These are phyloP conservation scores for Pycnomerus fuliginosus DNA, from an alignment of 2,888 invertebrate genomes.

Conservation along the genomic window DNA sequence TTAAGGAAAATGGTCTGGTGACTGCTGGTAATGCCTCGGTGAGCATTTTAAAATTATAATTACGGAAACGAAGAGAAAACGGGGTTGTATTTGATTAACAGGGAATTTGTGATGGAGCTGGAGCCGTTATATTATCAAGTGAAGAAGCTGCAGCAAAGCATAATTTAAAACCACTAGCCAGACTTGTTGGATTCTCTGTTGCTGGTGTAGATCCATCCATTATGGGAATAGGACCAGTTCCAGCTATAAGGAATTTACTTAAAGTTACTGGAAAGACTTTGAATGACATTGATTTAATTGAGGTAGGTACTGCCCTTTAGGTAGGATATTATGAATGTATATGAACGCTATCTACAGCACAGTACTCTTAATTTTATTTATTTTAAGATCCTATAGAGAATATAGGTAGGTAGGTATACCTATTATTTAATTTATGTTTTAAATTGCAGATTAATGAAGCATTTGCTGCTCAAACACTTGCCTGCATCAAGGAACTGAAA, in stretches of 20 bases:
- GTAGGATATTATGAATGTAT: no score
- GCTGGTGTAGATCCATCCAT: conserved; percentile 96
- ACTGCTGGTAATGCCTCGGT: conserved; percentile 95
- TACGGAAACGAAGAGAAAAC: no score
- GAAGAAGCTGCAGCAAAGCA: conserved; percentile 83
- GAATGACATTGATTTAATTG: conserved; percentile 88
- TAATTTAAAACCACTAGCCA: conserved; percentile 84
- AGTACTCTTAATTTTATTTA: no score
- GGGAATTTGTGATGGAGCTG: conserved; percentile 98
- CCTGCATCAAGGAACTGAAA: conserved; percentile 87
- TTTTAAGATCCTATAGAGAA: no score
- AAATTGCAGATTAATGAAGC: conserved; percentile 92
- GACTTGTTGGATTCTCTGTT: conserved; percentile 87
- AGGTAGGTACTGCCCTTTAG: conserved; percentile 61
- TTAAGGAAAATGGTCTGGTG: conserved; percentile 92
- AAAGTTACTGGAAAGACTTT: conserved; percentile 75
- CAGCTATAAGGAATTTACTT: conserved; percentile 86
- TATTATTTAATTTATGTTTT: conserved; percentile 1
- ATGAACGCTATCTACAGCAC: no score
- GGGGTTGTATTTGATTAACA: conserved; percentile 46
- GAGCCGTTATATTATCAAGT: conserved; percentile 84
- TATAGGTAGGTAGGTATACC: no score
- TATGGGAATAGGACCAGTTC: conserved; percentile 97
- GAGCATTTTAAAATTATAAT: conserved; percentile 53
- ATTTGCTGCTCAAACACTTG: conserved; percentile 91